These are phyloP conservation scores for Propithecus coquereli DNA, from an alignment of 2,113 vertebrate genomes.

Conservation along the genomic window DNA sequence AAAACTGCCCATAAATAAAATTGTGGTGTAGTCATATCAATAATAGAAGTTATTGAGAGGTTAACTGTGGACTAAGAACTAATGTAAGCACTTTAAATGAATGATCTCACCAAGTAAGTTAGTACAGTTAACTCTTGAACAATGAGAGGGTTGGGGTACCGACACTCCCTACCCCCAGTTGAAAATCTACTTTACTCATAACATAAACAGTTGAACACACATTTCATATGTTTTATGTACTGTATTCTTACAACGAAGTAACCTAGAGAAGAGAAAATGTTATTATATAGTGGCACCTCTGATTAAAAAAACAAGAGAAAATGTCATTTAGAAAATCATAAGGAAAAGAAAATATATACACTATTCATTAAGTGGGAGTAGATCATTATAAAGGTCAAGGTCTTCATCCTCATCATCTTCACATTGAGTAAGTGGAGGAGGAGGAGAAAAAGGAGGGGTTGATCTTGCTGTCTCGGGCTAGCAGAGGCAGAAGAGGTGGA, in stretches of 20 bases:
- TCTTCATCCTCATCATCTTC: neutral
- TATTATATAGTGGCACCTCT: no score
- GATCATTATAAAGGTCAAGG: neutral
- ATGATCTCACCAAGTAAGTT: neutral
- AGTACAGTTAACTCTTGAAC: neutral
- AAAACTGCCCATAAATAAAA: neutral
- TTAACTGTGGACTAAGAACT: neutral
- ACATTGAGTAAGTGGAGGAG: neutral
- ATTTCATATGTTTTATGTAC: neutral
- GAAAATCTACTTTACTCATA: neutral
- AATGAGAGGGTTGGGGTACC: neutral
- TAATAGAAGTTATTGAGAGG: neutral
- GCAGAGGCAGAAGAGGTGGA: neutral
- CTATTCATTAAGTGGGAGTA: neutral
- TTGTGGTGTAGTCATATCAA: neutral
- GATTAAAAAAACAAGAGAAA: neutral
- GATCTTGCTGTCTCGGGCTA: neutral
- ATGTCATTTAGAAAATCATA: neutral
- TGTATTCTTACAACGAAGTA: neutral
- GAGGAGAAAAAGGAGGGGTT: neutral
- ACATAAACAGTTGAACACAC: neutral
- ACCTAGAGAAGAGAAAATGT: neutral
- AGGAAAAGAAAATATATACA: no score
- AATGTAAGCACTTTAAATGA: neutral
- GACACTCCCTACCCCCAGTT: neutral